Base-by-base conservation (phyloP, 2,797 vertebrate species). In the Rhynchotus rufescens region DNA sequence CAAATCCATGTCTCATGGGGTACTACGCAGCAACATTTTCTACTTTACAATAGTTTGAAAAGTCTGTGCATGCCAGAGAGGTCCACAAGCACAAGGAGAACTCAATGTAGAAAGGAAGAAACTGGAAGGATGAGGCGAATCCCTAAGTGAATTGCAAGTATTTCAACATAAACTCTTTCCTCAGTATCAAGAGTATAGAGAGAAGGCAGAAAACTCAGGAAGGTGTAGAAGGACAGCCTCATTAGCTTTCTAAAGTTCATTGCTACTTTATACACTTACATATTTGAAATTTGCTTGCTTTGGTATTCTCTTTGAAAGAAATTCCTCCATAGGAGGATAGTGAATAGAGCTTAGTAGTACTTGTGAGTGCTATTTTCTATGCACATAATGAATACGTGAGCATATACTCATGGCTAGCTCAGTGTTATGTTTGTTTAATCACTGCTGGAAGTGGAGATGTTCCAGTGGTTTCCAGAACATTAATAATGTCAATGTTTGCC, bases 151-250 rank as follows among this genome's bases (percentile, higher is more conserved):
- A 69, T 12, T 47, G 56, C 60, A 80, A 77, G 34, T 7, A 47
- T 69, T 76, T 69, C 36, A 47, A 34, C 15, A 44, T 19, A 38
- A 62, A 64, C 2, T 4, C 2, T 73, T 52, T 77, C 25, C 10
- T 69, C 30, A 6, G 34, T 65, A 54, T 12, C 17, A 45, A 28
- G 42, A 68, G 21, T 23, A 23, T 7, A 42, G 83, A 68, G 26
- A 76, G 28, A 22, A 80, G 8, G 32, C 25, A 83, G 45, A 88
- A 88, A 60, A 64, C n/a, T 72, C 32, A 90, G n/a, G 38, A 81
- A 64, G 49, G 30, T 5, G 4, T 25, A 26, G 9, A 14, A 56
- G 38, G 45, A 21, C 40, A 75, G 44, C 13, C 52, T 79, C 15
- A 15, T 32, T n/a, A 56, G 0, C 15, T 26, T 44, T 56, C 8